Evolutionary conservation across 2,888 invertebrate genomes (phyloP).

Genomic region (Andrena chrysosceles): DNA sequence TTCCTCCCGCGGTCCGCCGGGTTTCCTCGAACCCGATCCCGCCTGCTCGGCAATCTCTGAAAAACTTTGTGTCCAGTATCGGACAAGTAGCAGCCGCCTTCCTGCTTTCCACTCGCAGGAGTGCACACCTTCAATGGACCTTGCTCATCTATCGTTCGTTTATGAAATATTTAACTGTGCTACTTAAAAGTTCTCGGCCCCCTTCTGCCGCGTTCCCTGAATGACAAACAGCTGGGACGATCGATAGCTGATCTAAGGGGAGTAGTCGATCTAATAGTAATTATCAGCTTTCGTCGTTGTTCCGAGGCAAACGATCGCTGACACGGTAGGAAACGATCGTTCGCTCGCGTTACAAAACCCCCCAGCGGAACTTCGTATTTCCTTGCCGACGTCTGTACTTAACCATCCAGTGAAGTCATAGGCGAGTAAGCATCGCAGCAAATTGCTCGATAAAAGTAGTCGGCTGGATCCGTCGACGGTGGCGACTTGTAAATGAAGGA

Average conservation of each 20-base stretch:
- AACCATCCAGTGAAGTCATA: conserved; percentile 32
- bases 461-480: background rate
- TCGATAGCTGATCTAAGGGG: conserved; percentile 48
- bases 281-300: conserved; percentile 46
- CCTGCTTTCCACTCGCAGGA: conserved; percentile 4
- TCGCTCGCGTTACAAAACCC: conserved; percentile 12
- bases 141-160: background rate
- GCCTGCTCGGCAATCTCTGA: conserved; percentile 1
- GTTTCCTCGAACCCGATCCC: conserved; percentile 1
- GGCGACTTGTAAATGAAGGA: conserved; percentile 24
- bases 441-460: conserved; percentile 41
- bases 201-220: conserved; percentile 3
- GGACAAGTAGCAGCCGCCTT: background rate
- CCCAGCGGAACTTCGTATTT: conserved; percentile 44
- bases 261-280: conserved; percentile 61
- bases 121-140: background rate
- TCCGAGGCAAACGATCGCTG: conserved; percentile 34
- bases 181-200: background rate
- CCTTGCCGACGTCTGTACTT: conserved; percentile 24
- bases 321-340: conserved; percentile 36
- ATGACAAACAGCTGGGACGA: conserved; percentile 23
- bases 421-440: conserved; percentile 35
- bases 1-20: no score
- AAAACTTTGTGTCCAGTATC: background rate
- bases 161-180: background rate